Conservation (phyloP, 2,888 invertebrate genomes). For the Bugula neritina region DNA sequence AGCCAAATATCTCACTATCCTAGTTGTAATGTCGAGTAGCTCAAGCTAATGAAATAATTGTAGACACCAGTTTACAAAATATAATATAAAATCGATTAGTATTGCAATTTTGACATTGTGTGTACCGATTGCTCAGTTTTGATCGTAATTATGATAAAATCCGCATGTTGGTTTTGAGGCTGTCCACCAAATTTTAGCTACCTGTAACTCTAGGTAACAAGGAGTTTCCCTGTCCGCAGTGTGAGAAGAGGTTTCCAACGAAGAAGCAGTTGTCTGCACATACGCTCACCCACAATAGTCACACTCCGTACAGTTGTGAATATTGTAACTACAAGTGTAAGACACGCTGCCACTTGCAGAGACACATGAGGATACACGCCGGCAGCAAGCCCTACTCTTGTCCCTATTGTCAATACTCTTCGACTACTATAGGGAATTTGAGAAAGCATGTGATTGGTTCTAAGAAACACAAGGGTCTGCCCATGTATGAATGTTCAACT, state of each 20-base stretch:
- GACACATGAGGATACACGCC: slow-evolving; percentile 29
- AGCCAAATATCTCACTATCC: too few relatives aligned
- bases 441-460: slow-evolving; percentile 29
- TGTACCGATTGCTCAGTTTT: too few relatives aligned
- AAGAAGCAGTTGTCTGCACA: background rate
- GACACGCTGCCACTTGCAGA: slow-evolving; percentile 28
- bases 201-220: background rate
- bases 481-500: slow-evolving; percentile 27
- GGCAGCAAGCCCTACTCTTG: slow-evolving; percentile 28
- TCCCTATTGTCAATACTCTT: slow-evolving; percentile 28
- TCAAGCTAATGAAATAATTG: too few relatives aligned
- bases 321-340: slow-evolving; percentile 29
- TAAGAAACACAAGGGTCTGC: slow-evolving; percentile 24
- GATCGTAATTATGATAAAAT: too few relatives aligned
- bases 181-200: too few relatives aligned
- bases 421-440: slow-evolving; percentile 20
- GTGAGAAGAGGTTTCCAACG: background rate
- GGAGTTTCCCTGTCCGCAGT: background rate
- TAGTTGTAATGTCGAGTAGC: too few relatives aligned
- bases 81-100: too few relatives aligned
- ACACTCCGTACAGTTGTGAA: slow-evolving; percentile 22
- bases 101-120: too few relatives aligned
- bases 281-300: background rate
- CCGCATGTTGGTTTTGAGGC: too few relatives aligned
- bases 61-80: too few relatives aligned